These are phyloP conservation scores for Samia ricini DNA, from an alignment of 1,140 invertebrate species.

Conservation along the genomic window DNA sequence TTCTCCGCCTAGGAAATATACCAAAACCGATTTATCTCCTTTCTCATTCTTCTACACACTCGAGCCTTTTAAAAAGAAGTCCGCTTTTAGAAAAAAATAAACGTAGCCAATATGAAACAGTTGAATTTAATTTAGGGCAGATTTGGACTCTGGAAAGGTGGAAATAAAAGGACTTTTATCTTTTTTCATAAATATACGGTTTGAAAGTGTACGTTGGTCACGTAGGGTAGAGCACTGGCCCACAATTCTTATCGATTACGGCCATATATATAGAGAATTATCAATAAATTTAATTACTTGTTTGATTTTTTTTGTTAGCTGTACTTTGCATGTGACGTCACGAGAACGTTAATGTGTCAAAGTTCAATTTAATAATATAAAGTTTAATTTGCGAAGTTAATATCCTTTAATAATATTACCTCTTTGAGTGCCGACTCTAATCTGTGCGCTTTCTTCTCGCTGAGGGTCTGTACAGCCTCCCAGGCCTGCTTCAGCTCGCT, in stretches of 20 bases:
- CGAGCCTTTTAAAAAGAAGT: background rate
- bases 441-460: conserved; percentile 86
- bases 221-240: background rate
- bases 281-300: background rate
- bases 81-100: too few species aligned
- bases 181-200: too few species aligned
- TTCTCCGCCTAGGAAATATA: conserved; percentile 88
- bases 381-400: too few species aligned
- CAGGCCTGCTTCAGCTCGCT: conserved; percentile 91
- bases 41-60: background rate
- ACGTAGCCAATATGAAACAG: too few species aligned
- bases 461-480: conserved; percentile 89
- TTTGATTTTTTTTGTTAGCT: background rate
- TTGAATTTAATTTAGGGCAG: too few species aligned
- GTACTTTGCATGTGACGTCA: background rate
- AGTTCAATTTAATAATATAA: too few species aligned
- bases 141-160: too few species aligned
- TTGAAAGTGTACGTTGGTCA: too few species aligned
- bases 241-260: background rate
- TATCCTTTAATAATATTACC: too few species aligned
- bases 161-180: too few species aligned
- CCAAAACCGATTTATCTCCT: background rate
- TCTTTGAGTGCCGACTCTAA: conserved; percentile 89
- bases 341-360: too few species aligned
- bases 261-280: too few species aligned